Evolutionary conservation across 2,888 invertebrate species (phyloP).

Genomic region (Dasypolia templi): DNA sequence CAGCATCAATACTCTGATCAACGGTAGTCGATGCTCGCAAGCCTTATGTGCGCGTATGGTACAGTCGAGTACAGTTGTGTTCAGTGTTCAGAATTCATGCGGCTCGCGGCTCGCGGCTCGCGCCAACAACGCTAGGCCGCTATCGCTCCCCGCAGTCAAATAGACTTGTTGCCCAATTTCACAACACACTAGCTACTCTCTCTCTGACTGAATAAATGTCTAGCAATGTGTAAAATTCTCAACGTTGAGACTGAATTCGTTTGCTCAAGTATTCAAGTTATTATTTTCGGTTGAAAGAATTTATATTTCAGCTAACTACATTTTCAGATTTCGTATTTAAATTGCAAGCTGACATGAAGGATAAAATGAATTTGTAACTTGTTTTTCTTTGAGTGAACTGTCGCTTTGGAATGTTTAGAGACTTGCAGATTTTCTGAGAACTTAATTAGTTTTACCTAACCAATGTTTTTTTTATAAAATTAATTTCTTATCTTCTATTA

Average conservation of each 20-base stretch:
- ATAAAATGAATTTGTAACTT: conserved; percentile 21
- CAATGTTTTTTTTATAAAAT: not conserved
- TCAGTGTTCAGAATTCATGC: not conserved
- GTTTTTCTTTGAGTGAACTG: conserved; percentile 17
- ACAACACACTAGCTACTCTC: conserved; percentile 54
- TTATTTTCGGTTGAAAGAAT: conserved; percentile 55
- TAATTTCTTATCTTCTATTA: not conserved
- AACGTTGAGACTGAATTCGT: conserved; percentile 22
- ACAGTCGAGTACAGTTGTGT: not conserved
- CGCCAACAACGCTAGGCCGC: conserved; percentile 29
- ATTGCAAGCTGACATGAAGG: conserved; percentile 46
- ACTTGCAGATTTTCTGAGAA: conserved; percentile 14
- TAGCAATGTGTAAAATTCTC: conserved; percentile 63
- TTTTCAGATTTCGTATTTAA: conserved; percentile 55
- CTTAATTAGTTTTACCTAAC: no score
- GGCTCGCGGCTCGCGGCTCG: not conserved
- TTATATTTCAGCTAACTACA: conserved; percentile 43
- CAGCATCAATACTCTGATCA: not conserved
- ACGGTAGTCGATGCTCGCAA: not conserved
- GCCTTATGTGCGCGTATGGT: not conserved
- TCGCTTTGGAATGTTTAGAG: conserved; percentile 10
- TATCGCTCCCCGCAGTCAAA: conserved; percentile 48
- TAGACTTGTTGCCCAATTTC: conserved; percentile 65
- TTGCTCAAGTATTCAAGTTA: conserved; percentile 50
- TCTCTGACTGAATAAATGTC: conserved; percentile 48